Percentiles rank a stretch among this genome's conserved stretches.
phyloP scores from a whole-genome alignment of 2,888 invertebrate genomes.

The Oligia latruncula region DNA sequence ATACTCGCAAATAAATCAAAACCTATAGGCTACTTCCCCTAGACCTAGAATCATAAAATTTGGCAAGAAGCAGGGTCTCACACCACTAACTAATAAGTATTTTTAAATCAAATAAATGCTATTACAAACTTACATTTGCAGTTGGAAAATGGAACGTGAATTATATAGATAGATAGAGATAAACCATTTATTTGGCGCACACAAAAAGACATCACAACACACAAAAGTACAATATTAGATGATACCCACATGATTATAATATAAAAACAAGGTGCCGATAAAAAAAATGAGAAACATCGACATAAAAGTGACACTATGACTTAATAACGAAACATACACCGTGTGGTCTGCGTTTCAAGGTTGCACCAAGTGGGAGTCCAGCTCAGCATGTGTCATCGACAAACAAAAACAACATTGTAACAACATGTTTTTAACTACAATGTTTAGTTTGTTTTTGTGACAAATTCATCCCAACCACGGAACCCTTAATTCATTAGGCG shows the following conservation, averaged over 20 bases:
- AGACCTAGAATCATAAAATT: neutral
- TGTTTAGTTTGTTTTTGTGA: neutral
- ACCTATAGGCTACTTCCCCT: neutral
- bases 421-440: neutral
- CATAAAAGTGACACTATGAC: too few relatives aligned
- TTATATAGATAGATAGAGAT: neutral
- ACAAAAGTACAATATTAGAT: too few relatives aligned
- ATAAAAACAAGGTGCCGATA: too few relatives aligned
- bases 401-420: neutral
- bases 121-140: neutral
- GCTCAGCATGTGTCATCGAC: neutral
- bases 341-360: too few relatives aligned
- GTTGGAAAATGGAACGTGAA: neutral
- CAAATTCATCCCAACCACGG: neutral
- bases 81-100: neutral
- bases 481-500: too few relatives aligned
- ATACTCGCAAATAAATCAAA: neutral
- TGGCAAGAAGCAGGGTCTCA: neutral
- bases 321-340: too few relatives aligned
- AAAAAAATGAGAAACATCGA: too few relatives aligned
- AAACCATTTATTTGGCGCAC: too few relatives aligned
- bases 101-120: neutral
- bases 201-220: too few relatives aligned
- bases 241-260: too few relatives aligned
- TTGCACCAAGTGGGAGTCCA: too few relatives aligned